A percentile compares a stretch with the other conserved stretches of the same genome.
These are phyloP conservation scores for Temnothorax longispinosus DNA, from an alignment of 1,140 invertebrate species.

Conservation along the genomic window DNA sequence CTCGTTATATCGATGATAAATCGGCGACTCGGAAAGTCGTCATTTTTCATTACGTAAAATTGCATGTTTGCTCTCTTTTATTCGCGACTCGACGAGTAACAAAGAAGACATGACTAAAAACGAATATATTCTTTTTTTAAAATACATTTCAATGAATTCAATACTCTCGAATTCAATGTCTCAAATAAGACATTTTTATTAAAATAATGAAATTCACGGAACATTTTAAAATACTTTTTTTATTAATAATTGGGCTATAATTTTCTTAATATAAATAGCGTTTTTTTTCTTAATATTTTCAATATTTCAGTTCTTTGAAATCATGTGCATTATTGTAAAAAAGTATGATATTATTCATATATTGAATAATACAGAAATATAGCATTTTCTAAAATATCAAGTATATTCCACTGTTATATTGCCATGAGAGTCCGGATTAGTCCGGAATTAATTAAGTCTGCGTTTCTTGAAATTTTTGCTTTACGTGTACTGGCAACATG, in stretches of 20 bases:
- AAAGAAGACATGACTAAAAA: background rate
- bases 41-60: constrained; percentile 27
- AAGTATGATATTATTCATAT: background rate
- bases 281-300: background rate
- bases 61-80: constrained; percentile 10
- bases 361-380: background rate
- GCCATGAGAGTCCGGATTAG: background rate
- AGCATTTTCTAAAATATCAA: background rate
- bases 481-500: background rate
- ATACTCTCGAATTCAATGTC: background rate
- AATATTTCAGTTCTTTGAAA: background rate
- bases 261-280: background rate
- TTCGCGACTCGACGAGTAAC: background rate
- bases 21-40: constrained; percentile 14
- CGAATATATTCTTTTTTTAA: background rate
- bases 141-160: background rate
- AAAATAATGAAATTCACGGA: background rate
- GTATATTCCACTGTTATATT: background rate
- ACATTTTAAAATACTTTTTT: constrained; percentile 5
- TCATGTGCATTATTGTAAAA: background rate
- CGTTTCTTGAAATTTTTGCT: background rate
- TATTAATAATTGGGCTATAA: background rate
- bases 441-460: background rate
- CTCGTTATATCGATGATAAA: constrained; percentile 68
- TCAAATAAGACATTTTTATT: background rate